Evolutionary conservation across 2,113 vertebrate genomes (phyloP).

Genomic region (Tringa solitaria): DNA sequence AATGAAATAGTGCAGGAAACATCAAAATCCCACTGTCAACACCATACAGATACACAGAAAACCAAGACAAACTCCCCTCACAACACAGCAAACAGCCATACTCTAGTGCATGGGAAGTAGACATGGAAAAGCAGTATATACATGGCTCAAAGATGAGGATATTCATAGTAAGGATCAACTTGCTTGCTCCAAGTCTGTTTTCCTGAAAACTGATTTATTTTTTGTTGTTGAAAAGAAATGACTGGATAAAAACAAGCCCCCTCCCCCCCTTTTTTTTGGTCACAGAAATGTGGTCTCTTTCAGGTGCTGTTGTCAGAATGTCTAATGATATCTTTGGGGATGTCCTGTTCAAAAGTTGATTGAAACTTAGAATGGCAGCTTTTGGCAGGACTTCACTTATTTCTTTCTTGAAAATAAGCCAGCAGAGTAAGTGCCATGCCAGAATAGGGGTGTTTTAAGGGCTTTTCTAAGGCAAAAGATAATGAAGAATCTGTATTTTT

Average conservation of each 20-base stretch:
- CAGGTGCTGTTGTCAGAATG: neutral
- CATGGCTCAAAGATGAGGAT: neutral
- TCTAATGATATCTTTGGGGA: neutral
- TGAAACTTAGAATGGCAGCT: neutral
- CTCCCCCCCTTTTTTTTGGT: neutral
- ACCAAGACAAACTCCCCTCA: slow-evolving; percentile 33
- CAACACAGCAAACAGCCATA: neutral
- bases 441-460: neutral
- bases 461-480: neutral
- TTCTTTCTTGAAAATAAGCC: neutral
- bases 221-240: neutral
- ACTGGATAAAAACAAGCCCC: neutral
- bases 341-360: neutral
- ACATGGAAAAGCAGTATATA: neutral
- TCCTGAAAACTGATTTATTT: neutral
- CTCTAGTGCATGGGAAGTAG: neutral
- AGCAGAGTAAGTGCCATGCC: neutral
- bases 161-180: neutral
- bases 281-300: neutral
- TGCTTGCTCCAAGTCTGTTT: neutral
- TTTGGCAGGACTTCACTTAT: neutral
- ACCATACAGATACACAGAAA: neutral
- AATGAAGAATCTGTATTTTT: neutral
- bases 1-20: neutral
- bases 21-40: slow-evolving; percentile 41